Base-by-base conservation (phyloP, 23 tunicate genomes). In the Trididemnum clinides region DNA sequence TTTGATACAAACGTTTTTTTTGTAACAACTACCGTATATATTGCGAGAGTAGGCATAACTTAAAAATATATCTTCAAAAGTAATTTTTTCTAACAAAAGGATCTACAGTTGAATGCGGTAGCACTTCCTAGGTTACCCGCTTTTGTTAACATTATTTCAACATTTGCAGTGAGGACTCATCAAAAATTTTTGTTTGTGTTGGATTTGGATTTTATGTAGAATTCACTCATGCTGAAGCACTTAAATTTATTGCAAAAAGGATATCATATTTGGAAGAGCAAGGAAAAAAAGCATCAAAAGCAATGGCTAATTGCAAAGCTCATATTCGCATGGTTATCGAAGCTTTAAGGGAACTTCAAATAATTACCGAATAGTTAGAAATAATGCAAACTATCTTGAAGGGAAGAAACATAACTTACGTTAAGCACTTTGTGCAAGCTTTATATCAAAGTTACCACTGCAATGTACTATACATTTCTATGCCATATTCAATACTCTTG, bases 131-230 rank as follows among this genome's bases (percentile, higher is more conserved):
- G n/a, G n/a, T n/a, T n/a, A n/a, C n/a, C n/a, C n/a, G n/a, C n/a
- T n/a, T n/a, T n/a, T n/a, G n/a, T n/a, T n/a, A n/a, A n/a, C n/a
- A n/a, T n/a, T n/a, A n/a, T n/a, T n/a, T n/a, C n/a, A n/a, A n/a
- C n/a, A n/a, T 65, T 92, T 87, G 0, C 85, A 92, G 97, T 19
- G 49, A 72, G 0, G 94, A 94, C 31, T 65, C 98, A 39, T 71
- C 84, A 34, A 94, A 21, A 35, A 82, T 94, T 1, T 89, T 81
- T 64, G 88, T 94, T 10, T 28, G 81, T 31, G 78, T 94, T 71
- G 98, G 98, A 22, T 89, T 80, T 85, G 98, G 98, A 26, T 94
- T 89, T 74, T 94, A 26, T 85, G 85, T 89, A 7, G 90, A 94
- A 57, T 86, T 85, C 32, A 94, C 98, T 21, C 51, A 71, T 27